Evolutionary conservation across 1,140 invertebrate species (phyloP), one percentile per base, ranked within the genome.

Genomic region (Hormaphis cornu): DNA sequence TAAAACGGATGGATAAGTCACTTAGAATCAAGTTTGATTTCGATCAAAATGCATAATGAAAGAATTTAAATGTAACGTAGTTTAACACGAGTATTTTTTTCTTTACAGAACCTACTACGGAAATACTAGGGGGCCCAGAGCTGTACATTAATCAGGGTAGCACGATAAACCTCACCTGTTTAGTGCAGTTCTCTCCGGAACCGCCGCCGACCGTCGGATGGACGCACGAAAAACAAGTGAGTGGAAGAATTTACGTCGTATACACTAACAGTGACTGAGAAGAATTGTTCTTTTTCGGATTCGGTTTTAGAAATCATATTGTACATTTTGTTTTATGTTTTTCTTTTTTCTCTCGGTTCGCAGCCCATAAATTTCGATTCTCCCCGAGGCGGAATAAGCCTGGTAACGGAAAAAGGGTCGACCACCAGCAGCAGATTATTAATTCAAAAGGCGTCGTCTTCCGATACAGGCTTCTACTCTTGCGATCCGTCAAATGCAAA

Each of bases 101-200:
- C 20, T 74, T 83, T 82, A 28, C 83, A 93, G 90, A 92, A 77
- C 89, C 90, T 30, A 86, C 89, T 72, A 91, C 90, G 3, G 86
- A 89, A 77, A 88, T 93, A 71, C 77, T 88, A 63, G 90, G 90
- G 14, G 89, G 87, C 22, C 84, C 87, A 1, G 89, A 91, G 74
- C 76, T 93, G 72, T 90, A 87, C 79, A 89, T 93, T 75, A 89
- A 92, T 79, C 86, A 86, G 74, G 89, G 89, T 48, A 91, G 89
- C 72, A 91, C 89, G 42, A 91, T 93, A 77, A 93, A 93, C 80
- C 79, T 93, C 54, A 93, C 90, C 1, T 93, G 91, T 78, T 82
- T 90, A 72, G 88, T 93, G 10, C 84, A 84, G 74, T 88, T 87
- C 74, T 86, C 87, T 20, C 89, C 90, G 18, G 89, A 91, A 75